Evolutionary conservation across 2,888 invertebrate species (phyloP), one percentile per base, ranked within the genome.

Genomic region (Phyllotreta striolata): DNA sequence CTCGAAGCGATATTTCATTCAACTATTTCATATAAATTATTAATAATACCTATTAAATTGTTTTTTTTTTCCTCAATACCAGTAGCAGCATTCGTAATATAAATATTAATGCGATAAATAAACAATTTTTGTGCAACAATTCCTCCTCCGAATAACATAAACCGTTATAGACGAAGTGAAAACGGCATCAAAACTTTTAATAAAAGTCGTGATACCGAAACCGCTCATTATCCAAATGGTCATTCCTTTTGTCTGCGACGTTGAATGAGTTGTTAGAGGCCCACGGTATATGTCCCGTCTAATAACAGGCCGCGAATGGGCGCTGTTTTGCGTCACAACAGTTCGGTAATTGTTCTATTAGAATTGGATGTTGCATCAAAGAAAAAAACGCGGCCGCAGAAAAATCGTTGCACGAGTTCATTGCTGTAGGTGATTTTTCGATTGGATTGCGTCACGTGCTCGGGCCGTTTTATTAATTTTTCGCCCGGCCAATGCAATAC

Each of bases 171-270:
- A n/a, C n/a, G 47, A 62, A 67, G 64, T 64, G 61, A 64, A 69
- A 66, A 67, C 55, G 58, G 44, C 52, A 55, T 47, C 61, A 37
- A 60, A 64, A 67, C 59, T 64, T 64, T 64, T 59, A 66, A 67
- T 64, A 64, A 69, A 63, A 69, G 63, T 72, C 70, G 70, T 70
- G 70, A 70, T 68, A 66, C 24, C 68, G 69, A 72, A 73, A 74
- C 72, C 72, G 59, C 69, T 74, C 72, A 73, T 73, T 74, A 75
- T 70, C 72, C 71, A 73, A 75, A 73, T 70, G 71, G 73, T 72
- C 70, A 74, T 67, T 73, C 70, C 72, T 71, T 72, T 73, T 71
- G 72, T 73, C 68, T 68, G 39, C 5, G 57, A 46, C 47, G 56
- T 54, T 62, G 72, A 74, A 70, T 74, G 71, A 73, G 71, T 72